Evolutionary conservation across 1,140 invertebrate genomes (phyloP).

Genomic region (Aphis gossypii): DNA sequence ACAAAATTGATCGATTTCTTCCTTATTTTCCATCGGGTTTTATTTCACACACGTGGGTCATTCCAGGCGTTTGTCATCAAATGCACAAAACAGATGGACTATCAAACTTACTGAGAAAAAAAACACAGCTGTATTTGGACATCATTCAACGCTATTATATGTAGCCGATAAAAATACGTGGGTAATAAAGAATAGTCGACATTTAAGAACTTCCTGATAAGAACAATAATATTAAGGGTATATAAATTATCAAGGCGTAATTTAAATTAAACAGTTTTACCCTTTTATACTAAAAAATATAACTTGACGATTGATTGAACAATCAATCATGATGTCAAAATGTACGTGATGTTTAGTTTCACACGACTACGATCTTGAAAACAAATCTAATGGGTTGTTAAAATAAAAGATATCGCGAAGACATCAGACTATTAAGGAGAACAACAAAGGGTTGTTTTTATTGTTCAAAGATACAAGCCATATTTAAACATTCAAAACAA

Average conservation of each 20-base stretch:
- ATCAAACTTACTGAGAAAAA: not conserved
- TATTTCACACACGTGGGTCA: constrained; percentile 7
- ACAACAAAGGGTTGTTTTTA: constrained; percentile 44
- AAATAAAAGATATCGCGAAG: constrained; percentile 34
- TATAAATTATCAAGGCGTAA: constrained; percentile 28
- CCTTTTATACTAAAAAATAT: constrained; percentile 38
- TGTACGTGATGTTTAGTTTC: constrained; percentile 24
- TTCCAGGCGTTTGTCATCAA: not conserved
- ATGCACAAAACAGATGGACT: not conserved
- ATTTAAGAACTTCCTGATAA: constrained; percentile 10
- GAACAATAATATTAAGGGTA: constrained; percentile 37
- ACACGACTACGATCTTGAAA: constrained; percentile 24
- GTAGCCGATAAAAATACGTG: not conserved
- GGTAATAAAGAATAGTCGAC: not conserved
- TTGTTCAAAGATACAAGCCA: not conserved
- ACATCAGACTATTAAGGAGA: constrained; percentile 39
- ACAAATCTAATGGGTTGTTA: constrained; percentile 47
- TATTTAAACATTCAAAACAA: not conserved
- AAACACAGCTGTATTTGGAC: not conserved
- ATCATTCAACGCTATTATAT: not conserved
- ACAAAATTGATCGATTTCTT: not conserved
- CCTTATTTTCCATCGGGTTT: not conserved
- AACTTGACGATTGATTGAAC: constrained; percentile 37
- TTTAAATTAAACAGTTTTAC: constrained; percentile 36
- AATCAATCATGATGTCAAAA: constrained; percentile 37